A percentile compares a stretch with the other conserved stretches of the same genome.
These are phyloP conservation scores for Parasteatoda tepidariorum DNA, from an alignment of 1,140 invertebrate genomes.

Conservation along the genomic window DNA sequence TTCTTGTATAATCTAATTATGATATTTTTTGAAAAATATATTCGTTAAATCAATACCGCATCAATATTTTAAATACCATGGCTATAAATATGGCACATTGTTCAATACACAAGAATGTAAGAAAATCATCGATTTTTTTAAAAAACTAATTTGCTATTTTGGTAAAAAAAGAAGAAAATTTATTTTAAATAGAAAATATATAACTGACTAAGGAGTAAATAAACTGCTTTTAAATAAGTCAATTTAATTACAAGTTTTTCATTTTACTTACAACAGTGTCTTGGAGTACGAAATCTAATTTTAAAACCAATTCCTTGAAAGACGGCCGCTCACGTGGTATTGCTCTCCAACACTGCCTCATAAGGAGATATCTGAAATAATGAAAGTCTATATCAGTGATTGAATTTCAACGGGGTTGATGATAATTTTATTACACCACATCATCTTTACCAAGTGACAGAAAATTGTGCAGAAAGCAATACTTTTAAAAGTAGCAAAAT, in stretches of 20 bases:
- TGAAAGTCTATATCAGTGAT: conserved; percentile 20
- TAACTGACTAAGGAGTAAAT: neutral
- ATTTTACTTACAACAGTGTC: conserved; percentile 72
- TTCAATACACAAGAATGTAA: no score
- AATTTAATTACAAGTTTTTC: neutral
- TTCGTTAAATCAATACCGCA: no score
- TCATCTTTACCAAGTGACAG: neutral
- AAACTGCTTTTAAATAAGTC: neutral
- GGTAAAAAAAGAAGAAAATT: neutral
- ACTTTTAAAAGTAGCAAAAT: neutral
- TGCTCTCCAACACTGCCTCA: conserved; percentile 86
- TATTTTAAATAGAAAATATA: neutral
- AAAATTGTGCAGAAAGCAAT: neutral
- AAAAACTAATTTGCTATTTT: neutral
- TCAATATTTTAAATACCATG: no score
- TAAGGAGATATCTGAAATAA: conserved; percentile 80
- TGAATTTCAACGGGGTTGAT: neutral
- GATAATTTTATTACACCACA: neutral
- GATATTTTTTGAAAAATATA: no score
- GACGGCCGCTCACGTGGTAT: conserved; percentile 80
- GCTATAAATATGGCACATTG: no score
- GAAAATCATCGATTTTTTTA: no score
- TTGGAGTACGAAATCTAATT: conserved; percentile 74
- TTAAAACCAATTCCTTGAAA: conserved; percentile 75
- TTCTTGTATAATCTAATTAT: no score